phyloP scores from a whole-genome alignment of 2,113 vertebrate genomes.

The Bufo gargarizans region DNA sequence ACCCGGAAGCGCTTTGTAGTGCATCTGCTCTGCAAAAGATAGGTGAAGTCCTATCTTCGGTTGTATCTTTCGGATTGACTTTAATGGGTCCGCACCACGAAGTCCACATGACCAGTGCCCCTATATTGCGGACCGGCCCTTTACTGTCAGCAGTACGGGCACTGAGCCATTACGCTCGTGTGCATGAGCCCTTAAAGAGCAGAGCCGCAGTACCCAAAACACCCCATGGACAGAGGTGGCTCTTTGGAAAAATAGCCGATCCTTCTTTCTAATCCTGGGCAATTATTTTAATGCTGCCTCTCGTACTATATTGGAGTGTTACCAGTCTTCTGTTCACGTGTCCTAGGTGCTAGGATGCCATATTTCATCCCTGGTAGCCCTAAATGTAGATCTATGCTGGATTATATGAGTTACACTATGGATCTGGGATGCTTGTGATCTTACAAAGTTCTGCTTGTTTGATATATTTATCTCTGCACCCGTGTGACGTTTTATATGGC shows the following conservation, averaged over 20 bases:
- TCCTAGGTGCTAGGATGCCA: background rate
- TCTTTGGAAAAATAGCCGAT: background rate
- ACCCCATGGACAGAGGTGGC: background rate
- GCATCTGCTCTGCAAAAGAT: no score
- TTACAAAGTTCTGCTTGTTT: constrained; percentile 6
- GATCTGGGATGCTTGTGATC: background rate
- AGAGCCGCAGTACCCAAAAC: background rate
- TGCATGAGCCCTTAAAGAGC: no score
- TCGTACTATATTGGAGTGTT: background rate
- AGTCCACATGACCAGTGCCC: no score
- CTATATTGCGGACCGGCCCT: no score
- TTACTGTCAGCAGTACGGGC: no score
- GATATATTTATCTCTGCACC: constrained; percentile 32
- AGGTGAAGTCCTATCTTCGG: no score
- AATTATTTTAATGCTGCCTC: background rate
- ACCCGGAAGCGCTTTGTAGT: no score
- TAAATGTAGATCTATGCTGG: background rate
- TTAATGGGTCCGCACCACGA: no score
- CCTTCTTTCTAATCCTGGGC: background rate
- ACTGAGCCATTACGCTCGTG: no score
- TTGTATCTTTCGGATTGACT: no score
- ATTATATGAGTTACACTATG: background rate
- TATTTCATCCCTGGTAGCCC: background rate
- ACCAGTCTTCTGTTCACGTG: background rate
- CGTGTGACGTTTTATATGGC: constrained; percentile 31